These are phyloP conservation scores for Synanthedon vespiformis DNA, from an alignment of 2,888 invertebrate genomes.

Conservation along the genomic window DNA sequence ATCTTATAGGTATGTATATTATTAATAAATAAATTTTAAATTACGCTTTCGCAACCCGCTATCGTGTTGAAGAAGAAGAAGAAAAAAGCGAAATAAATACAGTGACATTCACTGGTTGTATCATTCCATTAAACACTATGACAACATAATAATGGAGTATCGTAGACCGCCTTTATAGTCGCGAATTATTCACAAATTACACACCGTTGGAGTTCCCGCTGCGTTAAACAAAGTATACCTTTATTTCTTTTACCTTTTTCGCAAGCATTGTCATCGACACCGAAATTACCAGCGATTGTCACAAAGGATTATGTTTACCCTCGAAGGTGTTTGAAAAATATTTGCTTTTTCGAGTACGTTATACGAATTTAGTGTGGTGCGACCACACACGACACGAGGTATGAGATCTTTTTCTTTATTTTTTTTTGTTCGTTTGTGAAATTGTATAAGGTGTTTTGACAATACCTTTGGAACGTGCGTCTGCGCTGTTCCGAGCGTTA, in stretches of 20 bases:
- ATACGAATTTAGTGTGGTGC: constrained; percentile 40
- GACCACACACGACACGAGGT: constrained; percentile 44
- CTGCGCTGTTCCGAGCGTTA: constrained; percentile 52
- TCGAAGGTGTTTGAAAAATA: constrained; percentile 65
- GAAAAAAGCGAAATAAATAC: constrained; percentile 13
- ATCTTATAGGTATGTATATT: no score
- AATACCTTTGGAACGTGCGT: constrained; percentile 59
- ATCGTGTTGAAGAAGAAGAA: constrained; percentile 3
- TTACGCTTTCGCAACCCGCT: not conserved
- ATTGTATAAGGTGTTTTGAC: constrained; percentile 68
- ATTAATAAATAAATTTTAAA: no score
- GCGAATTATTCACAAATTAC: constrained; percentile 60
- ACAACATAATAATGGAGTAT: constrained; percentile 50
- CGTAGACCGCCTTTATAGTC: constrained; percentile 30
- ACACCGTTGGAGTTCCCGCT: constrained; percentile 49
- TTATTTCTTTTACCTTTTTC: constrained; percentile 26
- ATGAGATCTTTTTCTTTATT: constrained; percentile 17
- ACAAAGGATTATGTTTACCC: constrained; percentile 52
- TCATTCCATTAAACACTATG: constrained; percentile 38
- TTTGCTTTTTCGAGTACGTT: constrained; percentile 62
- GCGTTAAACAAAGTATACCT: constrained; percentile 43
- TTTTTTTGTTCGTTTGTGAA: constrained; percentile 37
- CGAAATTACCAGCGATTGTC: constrained; percentile 53
- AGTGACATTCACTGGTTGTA: constrained; percentile 16
- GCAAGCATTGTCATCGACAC: constrained; percentile 55